A percentile compares a stretch with the other conserved stretches of the same genome.
These are phyloP conservation scores for Tetropium fuscum DNA, from an alignment of 2,888 invertebrate genomes.

Conservation along the genomic window DNA sequence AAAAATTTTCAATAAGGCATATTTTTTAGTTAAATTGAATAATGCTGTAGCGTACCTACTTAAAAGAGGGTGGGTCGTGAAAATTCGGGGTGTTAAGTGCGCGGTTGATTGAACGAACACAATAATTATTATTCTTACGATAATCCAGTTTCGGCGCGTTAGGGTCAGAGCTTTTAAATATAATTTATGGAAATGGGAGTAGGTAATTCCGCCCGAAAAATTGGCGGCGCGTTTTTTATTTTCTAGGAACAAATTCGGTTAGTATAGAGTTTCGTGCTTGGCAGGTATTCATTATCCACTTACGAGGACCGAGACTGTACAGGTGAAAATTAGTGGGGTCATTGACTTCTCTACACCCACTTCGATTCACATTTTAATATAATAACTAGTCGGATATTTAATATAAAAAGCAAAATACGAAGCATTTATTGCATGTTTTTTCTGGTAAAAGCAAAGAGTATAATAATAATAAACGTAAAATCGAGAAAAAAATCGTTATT, in stretches of 20 bases:
- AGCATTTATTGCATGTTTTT: no score
- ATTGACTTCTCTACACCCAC: no score
- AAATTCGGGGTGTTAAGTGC: constrained; percentile 5
- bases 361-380: no score
- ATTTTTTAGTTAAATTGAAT: constrained; percentile 26
- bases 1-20: constrained; percentile 6
- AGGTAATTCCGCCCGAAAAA: background rate
- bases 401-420: no score
- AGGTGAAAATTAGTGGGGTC: no score
- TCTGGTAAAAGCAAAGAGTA: no score
- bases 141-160: background rate
- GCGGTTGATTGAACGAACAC: background rate
- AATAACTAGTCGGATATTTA: no score
- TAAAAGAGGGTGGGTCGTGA: background rate
- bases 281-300: no score
- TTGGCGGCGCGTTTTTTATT: background rate
- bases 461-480: no score
- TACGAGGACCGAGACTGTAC: no score
- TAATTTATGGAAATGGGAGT: background rate
- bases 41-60: constrained; percentile 21
- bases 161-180: background rate
- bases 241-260: background rate
- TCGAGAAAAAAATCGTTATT: no score
- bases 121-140: constrained; percentile 1
- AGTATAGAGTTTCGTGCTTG: background rate